Evolutionary conservation across 2,888 invertebrate species (phyloP).

Genomic region (Prenolepis imparis): DNA sequence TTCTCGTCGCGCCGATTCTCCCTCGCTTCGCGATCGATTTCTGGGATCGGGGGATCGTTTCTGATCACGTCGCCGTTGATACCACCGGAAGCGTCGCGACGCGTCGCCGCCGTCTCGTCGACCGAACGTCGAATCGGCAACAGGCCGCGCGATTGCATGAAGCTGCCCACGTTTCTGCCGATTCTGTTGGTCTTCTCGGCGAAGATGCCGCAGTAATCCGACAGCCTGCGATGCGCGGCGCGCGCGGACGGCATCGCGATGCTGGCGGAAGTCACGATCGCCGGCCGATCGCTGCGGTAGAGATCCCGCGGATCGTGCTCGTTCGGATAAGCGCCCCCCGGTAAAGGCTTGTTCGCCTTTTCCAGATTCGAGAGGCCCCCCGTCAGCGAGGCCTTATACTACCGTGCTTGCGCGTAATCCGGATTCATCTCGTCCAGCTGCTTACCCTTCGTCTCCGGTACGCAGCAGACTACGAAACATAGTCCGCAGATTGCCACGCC

Average conservation of each 20-base stretch:
- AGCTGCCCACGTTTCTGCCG: slow-evolving; percentile 79
- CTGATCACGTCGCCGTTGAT: slow-evolving; percentile 69
- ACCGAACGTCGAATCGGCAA: slow-evolving; percentile 60
- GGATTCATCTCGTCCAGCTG: slow-evolving; percentile 96
- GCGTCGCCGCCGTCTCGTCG: slow-evolving; percentile 47
- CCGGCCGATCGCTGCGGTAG: slow-evolving; percentile 62
- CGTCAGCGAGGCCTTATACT: slow-evolving; percentile 86
- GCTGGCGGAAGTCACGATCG: slow-evolving; percentile 39
- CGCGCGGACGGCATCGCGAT: slow-evolving; percentile 22
- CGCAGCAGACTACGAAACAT: slow-evolving; percentile 94
- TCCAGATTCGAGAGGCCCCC: slow-evolving; percentile 84
- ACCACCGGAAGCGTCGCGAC: background rate
- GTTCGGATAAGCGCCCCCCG: slow-evolving; percentile 82
- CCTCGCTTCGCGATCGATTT: slow-evolving; percentile 4
- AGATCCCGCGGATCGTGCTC: slow-evolving; percentile 81
- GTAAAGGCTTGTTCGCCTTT: slow-evolving; percentile 82
- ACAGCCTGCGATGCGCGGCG: slow-evolving; percentile 72
- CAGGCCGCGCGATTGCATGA: slow-evolving; percentile 78
- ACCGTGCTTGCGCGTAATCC: slow-evolving; percentile 87
- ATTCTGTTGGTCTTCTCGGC: slow-evolving; percentile 82
- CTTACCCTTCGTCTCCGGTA: slow-evolving; percentile 96
- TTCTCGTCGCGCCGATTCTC: slow-evolving; percentile 4
- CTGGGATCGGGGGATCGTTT: slow-evolving; percentile 38
- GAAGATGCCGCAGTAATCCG: slow-evolving; percentile 81
- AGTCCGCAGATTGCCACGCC: slow-evolving; percentile 93